Evolutionary conservation across 2,888 invertebrate species (phyloP).

Genomic region (Exephanes ischioxanthus): DNA sequence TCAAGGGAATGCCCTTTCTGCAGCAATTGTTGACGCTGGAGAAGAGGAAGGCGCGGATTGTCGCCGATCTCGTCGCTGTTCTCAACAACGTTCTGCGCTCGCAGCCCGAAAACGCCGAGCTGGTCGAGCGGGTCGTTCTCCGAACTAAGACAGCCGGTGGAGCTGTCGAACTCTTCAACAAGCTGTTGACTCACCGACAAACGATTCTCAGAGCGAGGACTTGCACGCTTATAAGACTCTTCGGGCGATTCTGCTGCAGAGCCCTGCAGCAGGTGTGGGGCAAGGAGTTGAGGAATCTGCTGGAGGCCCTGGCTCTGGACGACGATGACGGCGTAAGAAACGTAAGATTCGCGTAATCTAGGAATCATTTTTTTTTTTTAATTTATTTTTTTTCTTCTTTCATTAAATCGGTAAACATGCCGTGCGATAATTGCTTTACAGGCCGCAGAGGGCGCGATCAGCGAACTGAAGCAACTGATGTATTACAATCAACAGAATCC

Average conservation of each 20-base stretch:
- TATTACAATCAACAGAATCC: constrained; percentile 74
- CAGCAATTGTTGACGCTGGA: constrained; percentile 86
- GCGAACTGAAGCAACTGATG: constrained; percentile 86
- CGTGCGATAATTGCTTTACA: constrained; percentile 74
- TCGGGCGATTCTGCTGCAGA: constrained; percentile 89
- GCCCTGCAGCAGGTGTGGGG: constrained; percentile 89
- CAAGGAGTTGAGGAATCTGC: constrained; percentile 86
- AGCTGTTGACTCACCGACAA: constrained; percentile 82
- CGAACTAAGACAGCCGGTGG: constrained; percentile 69
- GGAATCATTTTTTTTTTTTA: constrained; percentile 3
- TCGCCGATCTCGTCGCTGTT: constrained; percentile 90
- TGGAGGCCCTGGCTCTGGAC: constrained; percentile 88
- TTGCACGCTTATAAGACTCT: constrained; percentile 90
- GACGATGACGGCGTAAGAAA: constrained; percentile 87
- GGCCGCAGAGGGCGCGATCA: constrained; percentile 87
- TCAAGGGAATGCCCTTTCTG: constrained; percentile 86
- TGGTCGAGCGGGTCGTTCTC: constrained; percentile 91
- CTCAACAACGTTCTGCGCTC: constrained; percentile 91
- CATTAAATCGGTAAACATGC: constrained; percentile 13
- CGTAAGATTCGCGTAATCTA: constrained; percentile 81
- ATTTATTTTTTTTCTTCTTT: constrained; percentile 23
- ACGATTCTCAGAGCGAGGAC: constrained; percentile 87
- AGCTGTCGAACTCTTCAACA: constrained; percentile 73
- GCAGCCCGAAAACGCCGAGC: constrained; percentile 91
- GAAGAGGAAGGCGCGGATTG: constrained; percentile 87